phyloP scores from a whole-genome alignment of 2,797 vertebrate genomes.

The Acanthis flammea region DNA sequence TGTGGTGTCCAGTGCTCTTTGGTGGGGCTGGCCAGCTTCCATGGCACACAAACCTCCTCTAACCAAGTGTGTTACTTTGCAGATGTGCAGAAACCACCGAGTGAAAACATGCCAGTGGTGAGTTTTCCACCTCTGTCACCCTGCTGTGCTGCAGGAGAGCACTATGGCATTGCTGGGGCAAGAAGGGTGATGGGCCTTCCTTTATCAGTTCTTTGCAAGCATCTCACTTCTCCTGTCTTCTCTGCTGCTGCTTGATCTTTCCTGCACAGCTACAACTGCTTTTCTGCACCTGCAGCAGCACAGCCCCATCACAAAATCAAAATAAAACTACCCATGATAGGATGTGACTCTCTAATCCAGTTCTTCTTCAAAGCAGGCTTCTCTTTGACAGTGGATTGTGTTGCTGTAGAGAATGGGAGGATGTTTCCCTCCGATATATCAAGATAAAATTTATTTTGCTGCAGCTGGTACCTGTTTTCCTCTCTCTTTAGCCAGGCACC shows the following conservation, averaged over 20 bases:
- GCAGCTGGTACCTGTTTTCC: neutral
- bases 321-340: neutral
- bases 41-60: neutral
- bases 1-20: neutral
- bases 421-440: neutral
- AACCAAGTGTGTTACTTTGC: slow-evolving; percentile 5
- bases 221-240: neutral
- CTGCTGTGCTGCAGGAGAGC: neutral
- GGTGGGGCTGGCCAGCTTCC: neutral
- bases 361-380: neutral
- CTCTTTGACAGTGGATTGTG: neutral
- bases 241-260: slow-evolving; percentile 1
- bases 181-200: neutral
- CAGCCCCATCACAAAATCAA: neutral
- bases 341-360: neutral
- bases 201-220: neutral
- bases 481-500: neutral
- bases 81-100: slow-evolving; percentile 19
- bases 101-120: neutral
- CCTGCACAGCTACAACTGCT: neutral
- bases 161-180: rapidly evolving
- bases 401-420: neutral
- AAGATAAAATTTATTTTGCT: neutral
- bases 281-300: neutral
- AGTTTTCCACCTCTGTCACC: neutral